phyloP scores from a whole-genome alignment of 2,113 vertebrate genomes.

The Macroglossus sobrinus region DNA sequence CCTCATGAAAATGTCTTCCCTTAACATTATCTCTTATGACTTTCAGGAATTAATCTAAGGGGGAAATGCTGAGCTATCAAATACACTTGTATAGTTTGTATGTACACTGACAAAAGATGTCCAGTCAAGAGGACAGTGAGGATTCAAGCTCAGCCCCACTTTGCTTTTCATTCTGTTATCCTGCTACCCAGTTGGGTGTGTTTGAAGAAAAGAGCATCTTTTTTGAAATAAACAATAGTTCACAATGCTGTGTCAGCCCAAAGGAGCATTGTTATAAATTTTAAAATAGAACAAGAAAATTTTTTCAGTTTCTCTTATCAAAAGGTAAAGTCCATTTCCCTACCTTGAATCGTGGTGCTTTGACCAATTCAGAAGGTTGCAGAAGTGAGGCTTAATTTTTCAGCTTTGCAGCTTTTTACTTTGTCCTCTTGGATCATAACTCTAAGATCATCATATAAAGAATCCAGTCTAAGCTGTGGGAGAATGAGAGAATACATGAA shows the following conservation, averaged over 20 bases:
- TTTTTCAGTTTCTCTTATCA: background rate
- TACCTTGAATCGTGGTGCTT: background rate
- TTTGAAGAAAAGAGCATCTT: background rate
- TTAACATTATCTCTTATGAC: background rate
- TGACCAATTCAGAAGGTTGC: background rate
- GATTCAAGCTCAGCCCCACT: too few species aligned
- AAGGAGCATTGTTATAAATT: background rate
- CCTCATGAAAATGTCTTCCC: background rate
- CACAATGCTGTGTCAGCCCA: background rate
- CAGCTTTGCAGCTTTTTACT: background rate
- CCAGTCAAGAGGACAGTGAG: background rate
- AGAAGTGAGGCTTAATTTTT: background rate
- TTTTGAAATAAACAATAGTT: background rate
- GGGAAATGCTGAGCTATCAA: too few species aligned
- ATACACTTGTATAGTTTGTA: background rate
- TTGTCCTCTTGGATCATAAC: background rate
- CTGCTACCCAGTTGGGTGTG: rapidly evolving
- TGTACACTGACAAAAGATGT: background rate
- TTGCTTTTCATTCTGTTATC: background rate
- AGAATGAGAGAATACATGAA: background rate
- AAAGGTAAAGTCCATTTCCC: background rate
- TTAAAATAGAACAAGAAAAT: background rate
- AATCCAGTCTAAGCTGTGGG: background rate
- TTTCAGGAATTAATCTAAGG: background rate
- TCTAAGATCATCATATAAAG: background rate